Percentiles rank a stretch among this genome's conserved stretches.
Conservation (phyloP, 2,113 vertebrate species). For the Neodon shergylaensis region DNA sequence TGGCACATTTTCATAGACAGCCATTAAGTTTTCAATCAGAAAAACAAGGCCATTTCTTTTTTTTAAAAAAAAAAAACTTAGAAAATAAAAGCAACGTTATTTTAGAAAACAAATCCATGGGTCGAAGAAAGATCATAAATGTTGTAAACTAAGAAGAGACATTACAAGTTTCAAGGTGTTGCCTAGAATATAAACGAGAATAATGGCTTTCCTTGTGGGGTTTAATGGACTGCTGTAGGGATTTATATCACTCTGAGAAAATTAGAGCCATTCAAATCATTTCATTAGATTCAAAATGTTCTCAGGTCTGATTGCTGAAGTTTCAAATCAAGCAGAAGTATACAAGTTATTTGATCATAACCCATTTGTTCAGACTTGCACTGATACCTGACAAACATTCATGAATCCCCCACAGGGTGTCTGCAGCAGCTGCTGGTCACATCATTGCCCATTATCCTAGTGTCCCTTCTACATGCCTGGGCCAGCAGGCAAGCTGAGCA, state of each 20-base stretch:
- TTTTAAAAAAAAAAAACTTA: not conserved
- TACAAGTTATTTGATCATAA: not conserved
- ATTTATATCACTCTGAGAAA: not conserved
- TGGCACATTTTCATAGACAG: not conserved
- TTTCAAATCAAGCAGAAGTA: not conserved
- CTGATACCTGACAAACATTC: too few species aligned
- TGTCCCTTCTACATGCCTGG: not conserved
- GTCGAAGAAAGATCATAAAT: not conserved
- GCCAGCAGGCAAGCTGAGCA: too few species aligned
- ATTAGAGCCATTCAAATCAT: not conserved
- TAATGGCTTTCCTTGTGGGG: not conserved
- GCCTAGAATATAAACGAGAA: not conserved
- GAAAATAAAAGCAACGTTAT: not conserved
- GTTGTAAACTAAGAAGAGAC: constrained; percentile 1
- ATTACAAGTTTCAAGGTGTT: not conserved
- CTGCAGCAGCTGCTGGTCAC: too few species aligned
- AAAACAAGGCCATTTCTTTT: not conserved
- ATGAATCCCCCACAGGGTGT: rapidly evolving
- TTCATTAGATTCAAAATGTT: not conserved
- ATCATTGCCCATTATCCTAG: too few species aligned
- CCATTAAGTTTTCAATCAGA: not conserved
- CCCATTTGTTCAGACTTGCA: not conserved
- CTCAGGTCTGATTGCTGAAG: not conserved
- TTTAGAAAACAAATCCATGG: constrained; percentile 10
- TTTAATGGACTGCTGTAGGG: not conserved